phyloP scores from a whole-genome alignment of 2,113 vertebrate genomes.

The Andinoacara biseriatus region DNA sequence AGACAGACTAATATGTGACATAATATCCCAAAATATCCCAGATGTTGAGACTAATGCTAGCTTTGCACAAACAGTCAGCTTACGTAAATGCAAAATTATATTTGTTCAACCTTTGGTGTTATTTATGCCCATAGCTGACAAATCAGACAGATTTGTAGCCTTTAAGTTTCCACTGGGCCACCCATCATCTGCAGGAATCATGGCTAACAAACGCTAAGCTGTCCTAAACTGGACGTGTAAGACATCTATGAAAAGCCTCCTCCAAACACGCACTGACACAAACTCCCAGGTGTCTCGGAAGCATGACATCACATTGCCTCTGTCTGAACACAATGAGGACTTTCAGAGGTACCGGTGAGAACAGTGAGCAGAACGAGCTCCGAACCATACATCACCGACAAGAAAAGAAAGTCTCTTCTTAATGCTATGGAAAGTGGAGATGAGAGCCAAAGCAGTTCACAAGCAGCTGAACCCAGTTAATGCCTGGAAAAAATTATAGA shows the following conservation, averaged over 20 bases:
- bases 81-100: not conserved
- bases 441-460: slow-evolving; percentile 78
- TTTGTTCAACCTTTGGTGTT: slow-evolving; percentile 4
- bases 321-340: slow-evolving; percentile 82
- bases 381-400: slow-evolving; percentile 48
- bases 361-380: slow-evolving; percentile 64
- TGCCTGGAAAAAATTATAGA: slow-evolving; percentile 83
- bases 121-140: slow-evolving; percentile 12
- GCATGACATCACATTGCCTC: slow-evolving; percentile 84
- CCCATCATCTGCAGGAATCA: slow-evolving; percentile 64
- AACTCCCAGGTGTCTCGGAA: slow-evolving; percentile 79
- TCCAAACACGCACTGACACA: slow-evolving; percentile 63
- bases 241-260: slow-evolving; percentile 37
- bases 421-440: slow-evolving; percentile 74
- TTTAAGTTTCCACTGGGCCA: not conserved
- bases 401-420: slow-evolving; percentile 65
- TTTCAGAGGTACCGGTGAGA: slow-evolving; percentile 72
- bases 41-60: not conserved
- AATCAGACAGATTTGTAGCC: slow-evolving; percentile 7
- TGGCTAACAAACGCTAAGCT: slow-evolving; percentile 44
- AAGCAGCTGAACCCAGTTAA: slow-evolving; percentile 80
- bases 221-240: slow-evolving; percentile 23
- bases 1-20: not conserved
- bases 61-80: slow-evolving; percentile 10
- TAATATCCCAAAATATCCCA: not conserved